Base-by-base conservation (phyloP, 2,888 invertebrate genomes). In the Leptura quadrifasciata region DNA sequence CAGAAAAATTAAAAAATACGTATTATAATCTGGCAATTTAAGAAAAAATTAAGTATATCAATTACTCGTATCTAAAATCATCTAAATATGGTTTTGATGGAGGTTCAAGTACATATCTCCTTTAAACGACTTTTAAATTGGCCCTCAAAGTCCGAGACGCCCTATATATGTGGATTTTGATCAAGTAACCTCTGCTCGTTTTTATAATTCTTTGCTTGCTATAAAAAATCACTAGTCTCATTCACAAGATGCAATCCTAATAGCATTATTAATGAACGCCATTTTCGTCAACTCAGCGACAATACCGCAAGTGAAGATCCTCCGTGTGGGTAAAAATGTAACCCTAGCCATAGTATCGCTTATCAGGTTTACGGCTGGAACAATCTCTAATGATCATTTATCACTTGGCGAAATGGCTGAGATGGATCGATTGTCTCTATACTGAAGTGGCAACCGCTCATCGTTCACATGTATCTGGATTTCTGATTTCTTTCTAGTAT, bases 391-490 rank as follows among this genome's bases (percentile, higher is more conserved):
- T 84, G 85, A 86, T 85, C 86, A 86, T 86, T 86, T 86, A 86
- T 86, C 86, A 86, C 85, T 79, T 81, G 80, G 79, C 80, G 84
- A 83, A 83, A 79, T 81, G 83, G 77, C 78, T 63, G 85, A 86
- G 86, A 86, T 86, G 79, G 84, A 86, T 86, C 86, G 85, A 86
- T 85, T 86, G 86, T 86, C 86, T 86, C 82, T 84, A 83, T 84
- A 84, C 81, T 82, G 80, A 85, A 85, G 85, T 85, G 84, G 84
- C 85, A 84, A 83, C 83, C 83, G 84, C 83, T 85, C 85, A 85
- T 86, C 85, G 84, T 84, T 85, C 85, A 86, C 83, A 81, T 83
- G 81, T 83, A 82, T 83, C 84, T 82, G 79, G 81, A 81, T 81
- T 84, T 84, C 82, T 81, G 84, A 85, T 85, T 85, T 81, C 84